Base-by-base conservation (phyloP, 2,113 vertebrate species). In the Caracal caracal region DNA sequence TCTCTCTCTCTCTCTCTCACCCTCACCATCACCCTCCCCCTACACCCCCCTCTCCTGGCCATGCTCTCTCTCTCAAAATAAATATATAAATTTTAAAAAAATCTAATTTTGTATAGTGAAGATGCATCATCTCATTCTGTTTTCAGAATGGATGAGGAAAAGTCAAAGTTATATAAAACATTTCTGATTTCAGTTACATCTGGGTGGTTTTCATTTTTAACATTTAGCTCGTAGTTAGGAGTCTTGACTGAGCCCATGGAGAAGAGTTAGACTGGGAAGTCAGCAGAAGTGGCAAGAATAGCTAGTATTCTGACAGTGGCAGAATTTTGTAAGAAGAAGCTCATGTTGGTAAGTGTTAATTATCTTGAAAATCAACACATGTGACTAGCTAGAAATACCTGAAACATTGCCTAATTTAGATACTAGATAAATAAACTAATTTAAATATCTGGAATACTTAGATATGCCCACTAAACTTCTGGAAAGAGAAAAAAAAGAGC, bases 341-440 rank as follows among this genome's bases (percentile, higher is more conserved):
- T 61, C 17, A 16, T 79, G 75, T 92, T 97, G 63, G 40, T 93
- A 78, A 70, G 2, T 96, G 90, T 79, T 70, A 88, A 5, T 95
- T 83, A 90, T 90, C 90, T 93, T 93, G 43, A 95, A 88, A 79
- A 43, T 73, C 20, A 78, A 65, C 26, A 79, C 70, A n/a, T 87
- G 49, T 90, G 70, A 88, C 83, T 96, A 79, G 20, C 76, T 83
- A 84, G 87, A 88, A 96, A 88, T 91, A 91, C 56, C 76, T 66
- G 75, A 90, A 88, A 75, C 91, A 70, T 93, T 81, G 51, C 30
- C 65, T 47, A 61, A 43, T 85, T 92, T 94, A 94, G 65, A 75
- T 82, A 78, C 19, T 82, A 24, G 61, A 83, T 81, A 81, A 88
- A 80, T 33, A 63, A 71, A 59, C 76, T 61, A 56, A 87, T 90